phyloP scores from a whole-genome alignment of 2,113 vertebrate species.

The Trematomus loennbergii region DNA sequence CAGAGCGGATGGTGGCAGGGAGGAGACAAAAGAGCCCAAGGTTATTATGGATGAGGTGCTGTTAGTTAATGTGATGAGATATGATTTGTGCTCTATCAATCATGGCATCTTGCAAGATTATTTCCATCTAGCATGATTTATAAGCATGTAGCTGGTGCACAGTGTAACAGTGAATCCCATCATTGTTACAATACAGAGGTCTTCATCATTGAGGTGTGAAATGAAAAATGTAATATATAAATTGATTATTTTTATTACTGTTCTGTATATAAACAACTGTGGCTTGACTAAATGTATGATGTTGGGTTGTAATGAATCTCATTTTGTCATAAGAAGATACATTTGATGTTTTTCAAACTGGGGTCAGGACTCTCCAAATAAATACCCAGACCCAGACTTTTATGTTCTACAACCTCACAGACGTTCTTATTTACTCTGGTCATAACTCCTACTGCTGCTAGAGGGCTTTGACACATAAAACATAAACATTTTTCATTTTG shows the following conservation, averaged over 20 bases:
- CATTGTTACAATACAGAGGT: conserved; percentile 42
- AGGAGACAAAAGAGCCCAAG: conserved; percentile 53
- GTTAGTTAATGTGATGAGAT: conserved; percentile 75
- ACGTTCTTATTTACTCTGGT: background rate
- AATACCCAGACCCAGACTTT: too few species aligned
- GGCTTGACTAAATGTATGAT: background rate
- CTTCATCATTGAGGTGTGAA: conserved; percentile 61
- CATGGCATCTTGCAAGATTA: conserved; percentile 55
- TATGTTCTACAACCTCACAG: too few species aligned
- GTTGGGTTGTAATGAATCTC: background rate
- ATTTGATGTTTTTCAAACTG: background rate
- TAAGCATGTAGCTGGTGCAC: conserved; percentile 41
- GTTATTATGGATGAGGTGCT: conserved; percentile 71
- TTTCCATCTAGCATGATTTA: conserved; percentile 74
- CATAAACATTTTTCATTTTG: background rate
- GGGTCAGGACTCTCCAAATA: background rate
- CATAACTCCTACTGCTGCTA: background rate
- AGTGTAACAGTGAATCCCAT: conserved; percentile 39
- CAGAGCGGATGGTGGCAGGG: conserved; percentile 43
- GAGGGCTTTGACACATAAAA: background rate
- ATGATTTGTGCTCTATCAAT: conserved; percentile 77
- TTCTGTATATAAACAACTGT: background rate
- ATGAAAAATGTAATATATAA: conserved; percentile 52
- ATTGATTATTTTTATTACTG: background rate
- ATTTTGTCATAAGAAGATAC: background rate